phyloP scores from a whole-genome alignment of 2,113 vertebrate genomes.

The Capreolus pygargus region DNA sequence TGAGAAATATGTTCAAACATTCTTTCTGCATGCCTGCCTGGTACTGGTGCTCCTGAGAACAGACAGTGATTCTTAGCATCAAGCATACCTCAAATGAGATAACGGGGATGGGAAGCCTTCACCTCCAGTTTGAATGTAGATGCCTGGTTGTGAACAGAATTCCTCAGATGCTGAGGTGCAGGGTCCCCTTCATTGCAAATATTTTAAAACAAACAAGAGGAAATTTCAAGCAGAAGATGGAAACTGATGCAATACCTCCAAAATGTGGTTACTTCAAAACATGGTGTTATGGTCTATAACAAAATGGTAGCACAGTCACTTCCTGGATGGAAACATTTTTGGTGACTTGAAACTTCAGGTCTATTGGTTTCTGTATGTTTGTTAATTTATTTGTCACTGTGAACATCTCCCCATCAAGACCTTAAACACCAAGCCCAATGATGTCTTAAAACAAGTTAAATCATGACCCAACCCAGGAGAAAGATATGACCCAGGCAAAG shows the following conservation, averaged over 20 bases:
- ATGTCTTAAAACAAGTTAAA: constrained; percentile 1
- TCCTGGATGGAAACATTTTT: background rate
- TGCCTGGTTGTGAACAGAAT: background rate
- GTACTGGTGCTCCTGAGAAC: background rate
- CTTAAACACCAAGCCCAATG: background rate
- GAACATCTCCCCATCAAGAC: background rate
- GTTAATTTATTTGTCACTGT: background rate
- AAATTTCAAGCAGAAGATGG: background rate
- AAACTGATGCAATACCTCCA: background rate
- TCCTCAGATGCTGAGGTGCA: no score
- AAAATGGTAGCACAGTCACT: background rate
- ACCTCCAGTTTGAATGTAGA: background rate
- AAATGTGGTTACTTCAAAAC: background rate
- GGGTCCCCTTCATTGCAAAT: background rate
- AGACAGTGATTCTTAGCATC: background rate
- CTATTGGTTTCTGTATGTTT: background rate
- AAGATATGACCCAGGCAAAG: background rate
- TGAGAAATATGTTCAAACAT: background rate
- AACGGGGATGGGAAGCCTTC: background rate
- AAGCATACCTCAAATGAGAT: background rate
- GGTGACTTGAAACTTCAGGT: background rate
- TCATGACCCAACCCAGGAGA: background rate
- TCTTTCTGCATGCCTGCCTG: background rate
- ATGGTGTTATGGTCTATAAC: background rate
- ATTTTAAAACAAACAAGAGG: background rate